Base-by-base conservation (phyloP, 2,888 invertebrate species). In the Phaonia tiefii region DNA sequence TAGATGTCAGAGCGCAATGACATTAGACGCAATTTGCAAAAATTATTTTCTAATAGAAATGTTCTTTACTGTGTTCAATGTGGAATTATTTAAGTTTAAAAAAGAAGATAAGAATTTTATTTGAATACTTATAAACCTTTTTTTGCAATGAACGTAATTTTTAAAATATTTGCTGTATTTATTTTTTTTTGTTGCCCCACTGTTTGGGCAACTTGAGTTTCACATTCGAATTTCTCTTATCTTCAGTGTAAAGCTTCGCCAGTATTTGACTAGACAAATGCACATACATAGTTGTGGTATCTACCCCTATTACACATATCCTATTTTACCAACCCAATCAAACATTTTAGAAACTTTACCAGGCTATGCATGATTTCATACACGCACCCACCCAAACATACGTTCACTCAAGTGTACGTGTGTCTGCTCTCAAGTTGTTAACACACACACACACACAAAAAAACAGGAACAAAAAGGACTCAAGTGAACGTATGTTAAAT, bases 311-410 rank as follows among this genome's bases (percentile, higher is more conserved):
- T 17, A 72, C 11, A 15, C 60, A 20, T 11, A 49, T 11, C 49
- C 58, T n/a, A n/a, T n/a, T n/a, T n/a, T n/a, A n/a, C 31, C 2
- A 7, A 70, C 49, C 65, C 70, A 63, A 42, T 54, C 71, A 73
- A 76, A 80, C 26, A 73, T 56, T 46, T 71, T 70, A 65, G 26
- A 72, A 58, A 69, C 71, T 75, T 63, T 25, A 10, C 37, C 49
- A 77, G 80, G 58, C 71, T 76, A 74, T 66, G 76, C 73, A 76
- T 56, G 76, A 80, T 75, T 72, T 71, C 71, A 75, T 13, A 44
- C 78, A 46, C 8, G 46, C 3, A 46, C 37, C 15, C 26, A 46
- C 42, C 13, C 22, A 39, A 2, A 20, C 63, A 20, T 22, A 42
- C 42, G 63, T 22, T n/a, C 13, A 22, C 63, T 63, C 71, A 75